phyloP scores from a whole-genome alignment of 2,888 invertebrate genomes.

The Plebejus argus region DNA sequence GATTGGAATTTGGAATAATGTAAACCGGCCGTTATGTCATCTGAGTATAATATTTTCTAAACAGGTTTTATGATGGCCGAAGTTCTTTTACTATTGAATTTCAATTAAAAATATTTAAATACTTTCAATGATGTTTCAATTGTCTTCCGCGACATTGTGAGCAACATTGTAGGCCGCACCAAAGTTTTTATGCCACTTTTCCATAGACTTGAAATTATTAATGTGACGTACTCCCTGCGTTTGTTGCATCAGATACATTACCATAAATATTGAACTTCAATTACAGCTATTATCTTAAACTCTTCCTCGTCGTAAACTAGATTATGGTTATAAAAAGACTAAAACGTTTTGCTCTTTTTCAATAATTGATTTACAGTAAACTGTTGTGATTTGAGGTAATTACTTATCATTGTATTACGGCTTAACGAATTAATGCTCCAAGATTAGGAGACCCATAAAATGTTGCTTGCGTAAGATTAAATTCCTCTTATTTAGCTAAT shows the following conservation, averaged over 20 bases:
- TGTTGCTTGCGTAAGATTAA: background rate
- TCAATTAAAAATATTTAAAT: background rate
- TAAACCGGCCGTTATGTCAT: background rate
- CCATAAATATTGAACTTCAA: conserved; percentile 24
- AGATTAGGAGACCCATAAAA: background rate
- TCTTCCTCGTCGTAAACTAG: conserved; percentile 21
- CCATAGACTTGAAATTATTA: conserved; percentile 6
- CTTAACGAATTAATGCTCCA: background rate
- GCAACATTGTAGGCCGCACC: background rate
- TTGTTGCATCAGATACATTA: conserved; percentile 23
- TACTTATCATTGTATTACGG: background rate
- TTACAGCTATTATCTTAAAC: conserved; percentile 21
- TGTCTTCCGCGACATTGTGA: background rate
- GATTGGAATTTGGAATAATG: no score
- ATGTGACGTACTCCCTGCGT: background rate
- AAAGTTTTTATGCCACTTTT: background rate
- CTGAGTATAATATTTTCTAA: background rate
- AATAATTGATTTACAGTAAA: background rate
- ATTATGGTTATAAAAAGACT: conserved; percentile 16
- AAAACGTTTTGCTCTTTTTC: background rate
- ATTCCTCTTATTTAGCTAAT: background rate
- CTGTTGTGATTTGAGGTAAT: background rate
- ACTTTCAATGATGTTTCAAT: conserved; percentile 11
- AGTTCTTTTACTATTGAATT: background rate
- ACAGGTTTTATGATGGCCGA: background rate